Evolutionary conservation across 1,140 invertebrate genomes (phyloP).

Genomic region (Cherax destructor): DNA sequence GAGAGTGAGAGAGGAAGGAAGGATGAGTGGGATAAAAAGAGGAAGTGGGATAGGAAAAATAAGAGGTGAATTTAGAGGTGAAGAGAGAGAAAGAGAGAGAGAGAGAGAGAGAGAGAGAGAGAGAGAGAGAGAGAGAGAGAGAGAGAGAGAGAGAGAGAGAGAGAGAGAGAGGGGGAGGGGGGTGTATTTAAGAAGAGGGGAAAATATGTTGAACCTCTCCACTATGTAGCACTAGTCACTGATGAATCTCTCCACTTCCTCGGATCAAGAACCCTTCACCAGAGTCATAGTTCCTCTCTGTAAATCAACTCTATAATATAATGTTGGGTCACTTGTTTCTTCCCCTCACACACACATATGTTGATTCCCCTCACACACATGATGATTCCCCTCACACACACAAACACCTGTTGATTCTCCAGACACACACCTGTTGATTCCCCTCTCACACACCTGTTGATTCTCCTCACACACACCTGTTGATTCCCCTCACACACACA

Average conservation of each 20-base stretch:
- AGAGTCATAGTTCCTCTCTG: too few relatives aligned
- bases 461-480: too few relatives aligned
- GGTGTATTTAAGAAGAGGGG: not conserved
- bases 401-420: too few relatives aligned
- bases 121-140: slow-evolving; percentile 42
- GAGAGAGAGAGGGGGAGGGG: not conserved
- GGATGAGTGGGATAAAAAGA: not conserved
- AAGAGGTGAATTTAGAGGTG: not conserved
- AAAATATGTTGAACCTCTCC: not conserved
- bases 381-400: too few relatives aligned
- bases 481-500: too few relatives aligned
- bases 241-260: not conserved
- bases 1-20: not conserved
- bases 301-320: too few relatives aligned
- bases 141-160: slow-evolving; percentile 17
- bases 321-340: too few relatives aligned
- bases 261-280: too few relatives aligned
- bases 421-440: too few relatives aligned
- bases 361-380: too few relatives aligned
- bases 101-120: slow-evolving; percentile 42
- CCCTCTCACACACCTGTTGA: too few relatives aligned
- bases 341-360: too few relatives aligned
- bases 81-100: slow-evolving; percentile 34
- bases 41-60: not conserved
- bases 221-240: not conserved